These are phyloP conservation scores for Rachycentron canadum DNA, from an alignment of 2,797 vertebrate genomes.

Conservation along the genomic window DNA sequence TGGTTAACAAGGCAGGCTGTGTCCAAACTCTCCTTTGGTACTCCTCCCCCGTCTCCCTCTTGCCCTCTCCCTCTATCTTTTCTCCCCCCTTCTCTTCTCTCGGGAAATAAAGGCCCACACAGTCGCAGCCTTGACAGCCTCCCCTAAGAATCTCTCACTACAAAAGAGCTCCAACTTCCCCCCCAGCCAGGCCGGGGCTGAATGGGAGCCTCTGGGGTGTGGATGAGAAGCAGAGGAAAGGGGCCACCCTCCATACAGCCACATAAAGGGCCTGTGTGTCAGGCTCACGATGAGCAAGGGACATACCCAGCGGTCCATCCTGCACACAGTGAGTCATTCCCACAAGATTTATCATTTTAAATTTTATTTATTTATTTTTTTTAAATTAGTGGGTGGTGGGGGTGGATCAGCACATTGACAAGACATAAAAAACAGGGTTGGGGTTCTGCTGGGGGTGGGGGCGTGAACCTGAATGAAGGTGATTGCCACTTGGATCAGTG, in stretches of 20 bases:
- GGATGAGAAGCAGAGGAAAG: slow-evolving; percentile 80
- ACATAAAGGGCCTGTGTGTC: slow-evolving; percentile 87
- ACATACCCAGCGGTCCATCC: slow-evolving; percentile 68
- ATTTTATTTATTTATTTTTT: neutral
- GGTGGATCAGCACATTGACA: slow-evolving; percentile 5
- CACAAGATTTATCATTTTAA: slow-evolving; percentile 55
- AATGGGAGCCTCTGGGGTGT: slow-evolving; percentile 85
- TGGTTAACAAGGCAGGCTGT: slow-evolving; percentile 88
- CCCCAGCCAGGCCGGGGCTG: slow-evolving; percentile 78
- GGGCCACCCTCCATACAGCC: slow-evolving; percentile 78
- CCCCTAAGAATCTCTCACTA: slow-evolving; percentile 81
- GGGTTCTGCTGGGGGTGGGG: slow-evolving; percentile 10
- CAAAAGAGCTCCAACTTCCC: slow-evolving; percentile 84
- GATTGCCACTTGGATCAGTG: slow-evolving; percentile 75
- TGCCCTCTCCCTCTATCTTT: slow-evolving; percentile 74
- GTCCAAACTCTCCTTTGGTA: slow-evolving; percentile 80
- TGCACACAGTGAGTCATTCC: slow-evolving; percentile 65
- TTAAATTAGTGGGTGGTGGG: neutral
- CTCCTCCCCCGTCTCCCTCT: slow-evolving; percentile 54
- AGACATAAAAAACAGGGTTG: slow-evolving; percentile 12
- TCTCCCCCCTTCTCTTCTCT: slow-evolving; percentile 68
- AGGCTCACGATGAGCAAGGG: slow-evolving; percentile 71
- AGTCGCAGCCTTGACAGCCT: slow-evolving; percentile 87
- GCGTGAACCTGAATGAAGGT: slow-evolving; percentile 67
- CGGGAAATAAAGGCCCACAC: slow-evolving; percentile 85